These are phyloP conservation scores for Eumeta japonica DNA, from an alignment of 1,140 invertebrate genomes.

Conservation along the genomic window DNA sequence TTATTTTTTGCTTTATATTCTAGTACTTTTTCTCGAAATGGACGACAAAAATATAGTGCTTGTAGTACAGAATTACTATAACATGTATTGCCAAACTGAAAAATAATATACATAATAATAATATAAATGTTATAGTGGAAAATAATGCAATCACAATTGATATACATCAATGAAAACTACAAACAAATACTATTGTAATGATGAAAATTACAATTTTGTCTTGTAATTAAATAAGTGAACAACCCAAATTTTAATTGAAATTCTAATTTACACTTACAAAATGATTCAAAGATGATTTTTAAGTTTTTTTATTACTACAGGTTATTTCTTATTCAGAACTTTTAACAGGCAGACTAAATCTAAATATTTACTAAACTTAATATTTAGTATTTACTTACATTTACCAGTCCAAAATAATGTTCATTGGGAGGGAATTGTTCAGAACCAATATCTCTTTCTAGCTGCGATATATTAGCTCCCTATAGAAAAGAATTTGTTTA, in stretches of 20 bases:
- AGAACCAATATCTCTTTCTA: conserved; percentile 96
- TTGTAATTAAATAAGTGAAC: too few relatives aligned
- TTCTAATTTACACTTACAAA: too few relatives aligned
- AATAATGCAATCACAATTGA: background rate
- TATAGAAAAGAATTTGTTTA: too few relatives aligned
- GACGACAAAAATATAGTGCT: conserved; percentile 98
- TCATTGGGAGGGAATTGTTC: conserved; percentile 97
- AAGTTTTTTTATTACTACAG: too few relatives aligned
- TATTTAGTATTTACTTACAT: too few relatives aligned
- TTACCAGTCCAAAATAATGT: conserved; percentile 97
- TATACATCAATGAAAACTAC: background rate
- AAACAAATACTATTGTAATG: conserved; percentile 4
- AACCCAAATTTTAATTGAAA: too few relatives aligned
- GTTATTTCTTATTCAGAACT: too few relatives aligned
- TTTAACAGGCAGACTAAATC: too few relatives aligned
- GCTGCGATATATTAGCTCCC: conserved; percentile 96
- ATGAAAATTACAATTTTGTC: conserved; percentile 3
- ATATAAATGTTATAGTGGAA: conserved; percentile 1
- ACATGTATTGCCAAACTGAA: conserved; percentile 99
- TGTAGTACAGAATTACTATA: conserved; percentile 99
- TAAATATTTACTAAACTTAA: too few relatives aligned
- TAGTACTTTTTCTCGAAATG: conserved; percentile 96
- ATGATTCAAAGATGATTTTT: too few relatives aligned
- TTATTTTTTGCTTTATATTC: conserved; percentile 99
- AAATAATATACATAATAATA: conserved; percentile 25